Percentiles rank a stretch among this genome's conserved stretches.
Evolutionary conservation across 2,113 vertebrate genomes (phyloP).

Genomic region (Bubo blakistoni): DNA sequence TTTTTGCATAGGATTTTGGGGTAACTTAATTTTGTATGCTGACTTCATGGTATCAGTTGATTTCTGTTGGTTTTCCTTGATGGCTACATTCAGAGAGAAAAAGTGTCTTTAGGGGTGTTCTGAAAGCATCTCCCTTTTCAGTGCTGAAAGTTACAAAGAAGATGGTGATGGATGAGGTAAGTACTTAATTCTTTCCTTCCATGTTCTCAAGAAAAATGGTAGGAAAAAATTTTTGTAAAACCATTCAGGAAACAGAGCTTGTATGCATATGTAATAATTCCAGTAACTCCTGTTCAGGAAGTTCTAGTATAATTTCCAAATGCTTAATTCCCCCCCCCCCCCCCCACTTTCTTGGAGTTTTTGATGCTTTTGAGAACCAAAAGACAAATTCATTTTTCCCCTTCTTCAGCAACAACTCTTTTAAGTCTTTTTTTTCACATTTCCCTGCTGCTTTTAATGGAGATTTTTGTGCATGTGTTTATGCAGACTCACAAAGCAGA

Average conservation of each 20-base stretch:
- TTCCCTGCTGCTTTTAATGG: not conserved
- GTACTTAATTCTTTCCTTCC: not conserved
- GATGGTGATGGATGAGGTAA: not conserved
- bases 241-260: not conserved
- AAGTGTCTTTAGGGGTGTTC: not conserved
- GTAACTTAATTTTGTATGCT: fast-evolving
- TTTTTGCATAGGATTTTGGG: not conserved
- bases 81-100: not conserved
- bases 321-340: fast-evolving
- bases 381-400: not conserved
- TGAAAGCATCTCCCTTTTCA: not conserved
- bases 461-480: fast-evolving
- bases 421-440: fast-evolving
- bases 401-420: not conserved
- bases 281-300: not conserved
- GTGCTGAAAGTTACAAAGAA: not conserved
- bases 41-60: fast-evolving
- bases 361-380: not conserved
- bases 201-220: not conserved
- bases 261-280: not conserved
- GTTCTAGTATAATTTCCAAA: not conserved
- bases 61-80: fast-evolving
- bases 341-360: not conserved
- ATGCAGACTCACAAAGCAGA: not conserved
- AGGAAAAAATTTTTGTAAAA: not conserved